Evolutionary conservation across 2,797 vertebrate species (phyloP), one percentile per base, ranked within the genome.

Genomic region (Poecilia gillii): DNA sequence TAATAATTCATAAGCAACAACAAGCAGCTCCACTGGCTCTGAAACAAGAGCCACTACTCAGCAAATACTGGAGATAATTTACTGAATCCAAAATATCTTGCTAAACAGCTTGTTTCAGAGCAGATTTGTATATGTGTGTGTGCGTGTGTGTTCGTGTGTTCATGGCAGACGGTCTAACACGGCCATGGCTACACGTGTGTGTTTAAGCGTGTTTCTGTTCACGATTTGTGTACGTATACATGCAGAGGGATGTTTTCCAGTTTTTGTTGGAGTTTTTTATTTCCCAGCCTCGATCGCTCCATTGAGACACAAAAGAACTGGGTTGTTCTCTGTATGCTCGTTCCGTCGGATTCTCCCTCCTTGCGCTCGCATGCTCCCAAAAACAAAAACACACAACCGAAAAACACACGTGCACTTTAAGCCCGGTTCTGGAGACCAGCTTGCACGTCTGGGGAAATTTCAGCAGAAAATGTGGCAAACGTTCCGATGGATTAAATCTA

Each of bases 1-100:
- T 93, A 94, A 95, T 95, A 94, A 95, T 94, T 94, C 93, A 95
- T 94, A 84, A 91, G 90, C 85, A 91, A 92, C 89, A 91, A 94
- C 92, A 91, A 91, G 92, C 92, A 79, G 91, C 90, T 93, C 85
- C 82, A 87, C 90, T 90, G 89, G 91, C 90, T 91, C 86, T 76
- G 88, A 93, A 94, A 93, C 90, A 90, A 92, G 91, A 93, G 90
- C 85, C n/a, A 83, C 91, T 91, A 90, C 93, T 94, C 93, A 94
- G 91, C 92, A 94, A 94, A 93, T 93, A 90, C 91, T 84, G 84
- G 85, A 88, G 88, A 93, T 92, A 92, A 94, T 92, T 91, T 86
- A 91, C 84, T 83, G 88, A 89, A 91, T 93, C 87, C 86, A 88
- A 88, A 93, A 91, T 91, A 81, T 90, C 80, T 86, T 84, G 77